Evolutionary conservation across 2,888 invertebrate genomes (phyloP), one percentile per base, ranked within the genome.

Genomic region (Odontothrips loti): DNA sequence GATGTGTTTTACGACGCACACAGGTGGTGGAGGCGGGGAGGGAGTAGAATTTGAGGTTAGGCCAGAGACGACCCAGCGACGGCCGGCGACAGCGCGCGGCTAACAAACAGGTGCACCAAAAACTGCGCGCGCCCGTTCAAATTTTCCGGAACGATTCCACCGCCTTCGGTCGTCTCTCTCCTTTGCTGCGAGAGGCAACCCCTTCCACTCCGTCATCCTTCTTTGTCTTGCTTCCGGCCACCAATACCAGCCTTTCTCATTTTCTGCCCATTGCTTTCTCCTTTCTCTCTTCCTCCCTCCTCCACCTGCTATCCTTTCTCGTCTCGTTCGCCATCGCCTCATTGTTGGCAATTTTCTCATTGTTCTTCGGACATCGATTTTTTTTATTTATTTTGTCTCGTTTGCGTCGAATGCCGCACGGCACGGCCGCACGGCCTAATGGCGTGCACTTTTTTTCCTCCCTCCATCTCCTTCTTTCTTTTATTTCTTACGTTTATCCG

Each of bases 1-100:
- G 68, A 75, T 75, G 68, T 75, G 68, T 75, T 75, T 75, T 75
- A 75, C 68, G 68, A 75, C 27, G 27, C 23, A n/a, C n/a, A n/a
- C n/a, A n/a, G n/a, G 23, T 43, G 34, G 15, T 15, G 58, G 58
- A 58, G 20, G 15, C 3, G 34, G 34, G 34, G 34, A 6, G 34
- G 34, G 34, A 6, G 34, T 6, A 6, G 34, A 43, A 43, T 43
- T 43, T 4, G 34, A 43, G 34, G 34, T 43, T 43, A 43, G 34
- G 34, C 6, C 34, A 43, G 34, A 2, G 34, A 43, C 34, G 34
- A 6, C 34, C 34, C n/a, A n/a, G n/a, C n/a, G n/a, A 43, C 34
- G 34, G 34, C 34, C 34, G 34, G 34, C 34, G n/a, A n/a, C n/a
- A n/a, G n/a, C n/a, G n/a, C n/a, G n/a, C n/a, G n/a, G n/a, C n/a